A percentile compares a stretch with the other conserved stretches of the same genome.
Conservation (phyloP, 2,113 vertebrate genomes). For the Gobius niger region DNA sequence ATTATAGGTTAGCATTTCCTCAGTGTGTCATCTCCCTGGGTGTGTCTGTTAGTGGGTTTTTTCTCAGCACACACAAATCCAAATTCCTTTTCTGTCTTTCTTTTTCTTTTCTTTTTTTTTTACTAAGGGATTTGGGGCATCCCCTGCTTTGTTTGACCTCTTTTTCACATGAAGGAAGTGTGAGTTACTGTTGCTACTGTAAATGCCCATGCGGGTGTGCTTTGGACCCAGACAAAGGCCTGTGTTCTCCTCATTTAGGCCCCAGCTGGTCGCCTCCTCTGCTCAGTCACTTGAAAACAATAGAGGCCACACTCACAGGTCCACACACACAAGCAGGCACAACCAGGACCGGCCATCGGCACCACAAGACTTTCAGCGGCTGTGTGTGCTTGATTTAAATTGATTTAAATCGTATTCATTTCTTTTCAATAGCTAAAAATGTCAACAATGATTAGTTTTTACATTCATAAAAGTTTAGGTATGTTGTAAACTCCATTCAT, state of each 20-base stretch:
- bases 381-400: slow-evolving; percentile 57
- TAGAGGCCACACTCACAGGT: slow-evolving; percentile 26
- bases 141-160: slow-evolving; percentile 17
- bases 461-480: no score
- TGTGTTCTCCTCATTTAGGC: slow-evolving; percentile 52
- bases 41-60: slow-evolving; percentile 30
- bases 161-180: slow-evolving; percentile 6
- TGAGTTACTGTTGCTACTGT: slow-evolving; percentile 12
- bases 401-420: no score
- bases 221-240: slow-evolving; percentile 57
- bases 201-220: slow-evolving; percentile 21
- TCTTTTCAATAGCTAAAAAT: no score
- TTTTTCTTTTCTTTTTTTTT: slow-evolving; percentile 5
- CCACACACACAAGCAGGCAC: slow-evolving; percentile 14
- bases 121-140: slow-evolving; percentile 22
- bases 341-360: slow-evolving; percentile 37
- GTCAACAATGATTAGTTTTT: no score
- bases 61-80: slow-evolving; percentile 7
- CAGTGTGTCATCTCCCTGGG: slow-evolving; percentile 38
- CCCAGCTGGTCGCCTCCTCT: slow-evolving; percentile 66
- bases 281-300: slow-evolving; percentile 53
- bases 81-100: not conserved
- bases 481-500: no score
- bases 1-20: slow-evolving; percentile 48
- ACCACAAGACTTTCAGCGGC: slow-evolving; percentile 31